Evolutionary conservation across 1,140 invertebrate genomes (phyloP).

Genomic region (Ceratina japonica): DNA sequence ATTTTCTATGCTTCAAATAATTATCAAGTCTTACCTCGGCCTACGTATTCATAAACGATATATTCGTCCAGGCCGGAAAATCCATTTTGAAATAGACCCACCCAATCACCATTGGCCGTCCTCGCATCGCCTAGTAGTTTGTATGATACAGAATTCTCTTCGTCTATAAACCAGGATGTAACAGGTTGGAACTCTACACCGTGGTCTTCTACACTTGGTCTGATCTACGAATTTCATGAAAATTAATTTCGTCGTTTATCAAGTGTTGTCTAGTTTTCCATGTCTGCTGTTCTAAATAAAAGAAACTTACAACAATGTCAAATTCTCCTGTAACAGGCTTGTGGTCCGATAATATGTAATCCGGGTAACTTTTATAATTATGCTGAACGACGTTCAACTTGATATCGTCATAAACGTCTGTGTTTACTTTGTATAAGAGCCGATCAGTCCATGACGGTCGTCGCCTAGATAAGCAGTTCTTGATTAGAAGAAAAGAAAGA

Average conservation of each 20-base stretch:
- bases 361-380: slow-evolving; percentile 85
- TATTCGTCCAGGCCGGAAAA: slow-evolving; percentile 92
- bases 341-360: slow-evolving; percentile 90
- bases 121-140: slow-evolving; percentile 82
- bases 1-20: background rate
- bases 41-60: slow-evolving; percentile 89
- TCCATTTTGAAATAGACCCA: slow-evolving; percentile 85
- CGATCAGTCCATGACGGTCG: slow-evolving; percentile 94
- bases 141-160: slow-evolving; percentile 84
- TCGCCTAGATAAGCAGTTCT: slow-evolving; percentile 80
- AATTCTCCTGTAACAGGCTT: slow-evolving; percentile 90
- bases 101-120: slow-evolving; percentile 87
- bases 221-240: slow-evolving; percentile 76
- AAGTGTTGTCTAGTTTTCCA: background rate
- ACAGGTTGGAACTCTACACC: slow-evolving; percentile 86
- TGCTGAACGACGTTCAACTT: slow-evolving; percentile 83
- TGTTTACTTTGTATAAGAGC: slow-evolving; percentile 89
- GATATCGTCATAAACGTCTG: slow-evolving; percentile 87
- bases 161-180: slow-evolving; percentile 84
- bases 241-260: background rate
- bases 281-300: background rate
- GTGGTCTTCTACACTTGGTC: slow-evolving; percentile 83
- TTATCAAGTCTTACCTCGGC: slow-evolving; percentile 75
- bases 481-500: background rate
- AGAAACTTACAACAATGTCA: slow-evolving; percentile 81